A percentile compares a stretch with the other conserved stretches of the same genome.
phyloP scores from a whole-genome alignment of 2,113 vertebrate species.

The Drymodes brunneopygia region DNA sequence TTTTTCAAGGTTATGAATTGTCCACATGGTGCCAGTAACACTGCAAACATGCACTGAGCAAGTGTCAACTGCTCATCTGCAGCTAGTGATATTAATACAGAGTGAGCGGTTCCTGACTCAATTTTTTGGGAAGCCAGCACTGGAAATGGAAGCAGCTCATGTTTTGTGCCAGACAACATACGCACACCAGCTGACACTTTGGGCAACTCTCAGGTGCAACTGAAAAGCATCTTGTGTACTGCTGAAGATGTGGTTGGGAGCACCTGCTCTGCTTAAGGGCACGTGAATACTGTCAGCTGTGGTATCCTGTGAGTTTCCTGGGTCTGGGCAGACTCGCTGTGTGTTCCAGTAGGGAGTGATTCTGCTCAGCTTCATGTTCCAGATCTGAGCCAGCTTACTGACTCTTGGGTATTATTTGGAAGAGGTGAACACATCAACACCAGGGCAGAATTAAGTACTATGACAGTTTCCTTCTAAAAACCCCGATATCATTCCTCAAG shows the following conservation, averaged over 20 bases:
- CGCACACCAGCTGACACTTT: background rate
- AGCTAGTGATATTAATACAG: background rate
- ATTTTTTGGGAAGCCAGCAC: background rate
- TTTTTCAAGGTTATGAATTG: background rate
- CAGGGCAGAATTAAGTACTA: background rate
- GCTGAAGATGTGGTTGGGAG: background rate
- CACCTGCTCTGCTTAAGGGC: background rate
- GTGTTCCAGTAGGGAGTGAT: background rate
- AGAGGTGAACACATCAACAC: background rate
- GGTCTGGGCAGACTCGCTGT: rapidly evolving
- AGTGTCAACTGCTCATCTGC: background rate
- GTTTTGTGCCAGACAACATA: background rate
- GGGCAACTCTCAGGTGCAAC: background rate
- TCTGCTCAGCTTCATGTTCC: background rate
- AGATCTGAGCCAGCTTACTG: background rate
- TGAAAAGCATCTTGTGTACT: background rate
- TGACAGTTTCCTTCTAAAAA: background rate
- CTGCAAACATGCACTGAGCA: background rate
- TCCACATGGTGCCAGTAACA: background rate
- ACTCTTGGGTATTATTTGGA: background rate
- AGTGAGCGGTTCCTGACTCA: background rate
- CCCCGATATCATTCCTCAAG: background rate
- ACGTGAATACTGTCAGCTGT: background rate
- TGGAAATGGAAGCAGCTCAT: background rate
- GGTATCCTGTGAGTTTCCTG: background rate